phyloP scores from a whole-genome alignment of 2,797 vertebrate genomes.

The Podargus strigoides region DNA sequence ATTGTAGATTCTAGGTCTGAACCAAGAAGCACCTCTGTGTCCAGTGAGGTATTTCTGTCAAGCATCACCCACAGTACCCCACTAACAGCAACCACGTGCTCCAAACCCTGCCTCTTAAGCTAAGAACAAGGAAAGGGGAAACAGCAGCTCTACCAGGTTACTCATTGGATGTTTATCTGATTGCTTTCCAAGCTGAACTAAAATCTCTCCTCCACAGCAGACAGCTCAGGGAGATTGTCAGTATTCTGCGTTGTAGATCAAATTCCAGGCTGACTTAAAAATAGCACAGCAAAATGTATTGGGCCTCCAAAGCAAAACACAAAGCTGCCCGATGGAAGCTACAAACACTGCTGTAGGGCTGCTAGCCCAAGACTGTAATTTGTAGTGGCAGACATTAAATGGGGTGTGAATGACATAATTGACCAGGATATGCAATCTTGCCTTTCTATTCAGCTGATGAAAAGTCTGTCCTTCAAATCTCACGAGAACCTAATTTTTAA shows the following conservation, averaged over 20 bases:
- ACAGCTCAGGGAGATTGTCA: neutral
- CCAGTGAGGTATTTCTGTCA: neutral
- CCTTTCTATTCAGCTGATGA: neutral
- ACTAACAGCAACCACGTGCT: neutral
- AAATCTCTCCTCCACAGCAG: neutral
- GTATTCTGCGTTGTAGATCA: neutral
- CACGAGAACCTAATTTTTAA: neutral
- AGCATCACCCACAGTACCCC: neutral
- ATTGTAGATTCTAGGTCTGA: neutral
- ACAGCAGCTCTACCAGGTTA: neutral
- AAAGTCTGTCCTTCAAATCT: neutral
- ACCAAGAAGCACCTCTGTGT: neutral
- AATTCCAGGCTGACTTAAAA: slow-evolving; percentile 12
- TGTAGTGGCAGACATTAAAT: slow-evolving; percentile 14
- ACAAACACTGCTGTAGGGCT: neutral
- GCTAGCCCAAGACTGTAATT: neutral
- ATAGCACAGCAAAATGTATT: neutral
- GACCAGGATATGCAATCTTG: neutral
- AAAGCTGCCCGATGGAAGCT: neutral
- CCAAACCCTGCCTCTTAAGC: neutral
- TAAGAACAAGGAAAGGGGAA: neutral
- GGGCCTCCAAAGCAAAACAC: neutral
- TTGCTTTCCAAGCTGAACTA: neutral
- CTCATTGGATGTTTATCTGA: neutral
- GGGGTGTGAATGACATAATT: neutral